A percentile compares a stretch with the other conserved stretches of the same genome.
Conservation (phyloP, 2,797 vertebrate species). For the Ptychadena robeensis region DNA sequence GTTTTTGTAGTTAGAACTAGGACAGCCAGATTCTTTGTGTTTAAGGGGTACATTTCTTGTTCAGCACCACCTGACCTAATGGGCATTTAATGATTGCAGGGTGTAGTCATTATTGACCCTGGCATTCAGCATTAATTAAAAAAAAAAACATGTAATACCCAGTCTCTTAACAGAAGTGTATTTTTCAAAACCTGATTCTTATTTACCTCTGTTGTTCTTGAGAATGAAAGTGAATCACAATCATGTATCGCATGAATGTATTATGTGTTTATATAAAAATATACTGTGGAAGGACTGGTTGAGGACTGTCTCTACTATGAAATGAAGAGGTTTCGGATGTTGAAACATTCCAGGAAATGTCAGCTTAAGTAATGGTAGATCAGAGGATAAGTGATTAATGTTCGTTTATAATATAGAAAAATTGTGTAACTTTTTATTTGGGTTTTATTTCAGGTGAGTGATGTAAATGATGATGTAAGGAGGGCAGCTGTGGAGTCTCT, state of each 20-base stretch:
- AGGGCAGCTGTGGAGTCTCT: slow-evolving; percentile 98
- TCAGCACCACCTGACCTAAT: too few species aligned
- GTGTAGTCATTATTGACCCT: too few species aligned
- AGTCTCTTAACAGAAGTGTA: too few species aligned
- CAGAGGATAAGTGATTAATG: slow-evolving; percentile 1
- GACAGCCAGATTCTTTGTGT: too few species aligned
- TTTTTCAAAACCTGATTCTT: too few species aligned
- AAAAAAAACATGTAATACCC: too few species aligned
- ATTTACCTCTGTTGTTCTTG: too few species aligned
- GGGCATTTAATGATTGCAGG: too few species aligned
- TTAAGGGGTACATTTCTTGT: too few species aligned
- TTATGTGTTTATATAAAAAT: not conserved
- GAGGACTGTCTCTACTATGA: not conserved
- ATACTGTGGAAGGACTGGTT: not conserved
- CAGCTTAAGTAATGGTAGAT: slow-evolving; percentile 28
- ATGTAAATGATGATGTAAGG: slow-evolving; percentile 96
- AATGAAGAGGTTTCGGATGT: not conserved
- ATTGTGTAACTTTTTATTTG: not conserved
- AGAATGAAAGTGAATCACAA: not conserved
- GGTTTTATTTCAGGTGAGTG: slow-evolving; percentile 83
- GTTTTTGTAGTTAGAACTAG: too few species aligned
- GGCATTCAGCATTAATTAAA: too few species aligned
- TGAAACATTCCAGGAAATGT: not conserved
- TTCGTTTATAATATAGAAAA: not conserved
- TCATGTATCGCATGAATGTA: not conserved